These are phyloP conservation scores for Acheta domesticus DNA, from an alignment of 2,888 invertebrate genomes.

Conservation along the genomic window DNA sequence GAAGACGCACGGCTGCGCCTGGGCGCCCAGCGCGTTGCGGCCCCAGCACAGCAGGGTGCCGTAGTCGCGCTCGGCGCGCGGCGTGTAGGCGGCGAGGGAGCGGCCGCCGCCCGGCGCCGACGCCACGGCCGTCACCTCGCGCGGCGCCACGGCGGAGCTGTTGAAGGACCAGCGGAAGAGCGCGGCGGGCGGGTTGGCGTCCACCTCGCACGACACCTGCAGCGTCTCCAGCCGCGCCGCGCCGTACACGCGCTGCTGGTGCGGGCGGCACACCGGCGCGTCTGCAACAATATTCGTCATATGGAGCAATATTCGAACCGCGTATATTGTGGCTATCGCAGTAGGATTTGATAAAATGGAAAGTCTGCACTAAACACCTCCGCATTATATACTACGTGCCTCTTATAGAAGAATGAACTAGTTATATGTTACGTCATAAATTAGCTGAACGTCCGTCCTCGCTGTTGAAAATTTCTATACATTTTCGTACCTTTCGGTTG, in stretches of 20 bases:
- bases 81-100: slow-evolving; percentile 45
- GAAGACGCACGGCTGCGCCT: slow-evolving; percentile 40
- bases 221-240: slow-evolving; percentile 39
- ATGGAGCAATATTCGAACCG: no score
- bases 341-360: no score
- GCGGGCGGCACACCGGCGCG: slow-evolving; percentile 38
- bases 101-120: slow-evolving; percentile 41
- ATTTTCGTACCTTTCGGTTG: no score
- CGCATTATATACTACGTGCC: no score
- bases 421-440: no score
- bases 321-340: no score
- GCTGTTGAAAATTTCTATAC: no score
- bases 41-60: slow-evolving; percentile 41
- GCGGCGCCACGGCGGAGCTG: slow-evolving; percentile 41
- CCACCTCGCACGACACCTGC: slow-evolving; percentile 42
- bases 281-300: slow-evolving; percentile 29
- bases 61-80: slow-evolving; percentile 43
- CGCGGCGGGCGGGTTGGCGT: slow-evolving; percentile 46
- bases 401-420: no score
- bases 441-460: no score
- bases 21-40: slow-evolving; percentile 39
- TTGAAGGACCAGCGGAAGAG: slow-evolving; percentile 47
- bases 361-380: no score
- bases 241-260: slow-evolving; percentile 40
- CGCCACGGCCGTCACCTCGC: slow-evolving; percentile 38